Percentiles rank a stretch among this genome's conserved stretches.
Conservation (phyloP, 2,888 invertebrate genomes). For the Troides oblongomaculatus region DNA sequence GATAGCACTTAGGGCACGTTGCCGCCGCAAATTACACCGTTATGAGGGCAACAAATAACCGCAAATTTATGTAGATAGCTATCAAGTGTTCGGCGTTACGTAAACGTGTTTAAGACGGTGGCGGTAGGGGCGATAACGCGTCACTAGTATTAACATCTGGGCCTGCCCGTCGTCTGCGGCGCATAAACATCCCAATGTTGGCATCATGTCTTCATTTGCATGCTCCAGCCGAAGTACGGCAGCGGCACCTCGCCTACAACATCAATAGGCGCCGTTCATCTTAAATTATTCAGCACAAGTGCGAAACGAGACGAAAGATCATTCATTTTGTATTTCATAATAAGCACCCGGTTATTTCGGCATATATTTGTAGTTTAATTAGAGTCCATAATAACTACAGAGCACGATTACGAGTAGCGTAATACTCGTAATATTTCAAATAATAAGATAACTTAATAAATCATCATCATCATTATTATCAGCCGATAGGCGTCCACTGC, state of each 20-base stretch:
- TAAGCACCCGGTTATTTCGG: no score
- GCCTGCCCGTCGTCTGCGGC: constrained; percentile 46
- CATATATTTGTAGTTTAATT: no score
- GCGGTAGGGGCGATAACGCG: constrained; percentile 58
- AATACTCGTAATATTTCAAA: no score
- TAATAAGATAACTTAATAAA: no score
- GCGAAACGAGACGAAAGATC: constrained; percentile 24
- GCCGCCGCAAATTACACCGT: constrained; percentile 65
- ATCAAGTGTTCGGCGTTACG: constrained; percentile 64
- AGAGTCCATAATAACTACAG: no score
- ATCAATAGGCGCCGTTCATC: constrained; percentile 56
- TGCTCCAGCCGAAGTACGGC: constrained; percentile 49
- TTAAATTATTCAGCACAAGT: constrained; percentile 58
- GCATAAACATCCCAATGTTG: constrained; percentile 63
- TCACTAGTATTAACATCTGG: constrained; percentile 66
- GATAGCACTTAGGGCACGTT: constrained; percentile 47
- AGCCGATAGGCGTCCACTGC: no score
- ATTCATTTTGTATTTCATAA: constrained; percentile 17
- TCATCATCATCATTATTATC: no score
- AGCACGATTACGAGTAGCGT: no score
- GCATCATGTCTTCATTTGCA: constrained; percentile 74
- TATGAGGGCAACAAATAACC: constrained; percentile 69
- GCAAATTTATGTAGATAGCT: constrained; percentile 74
- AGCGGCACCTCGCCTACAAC: constrained; percentile 53
- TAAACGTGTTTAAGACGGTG: constrained; percentile 68